These are phyloP conservation scores for Diabrotica virgifera DNA, from an alignment of 1,140 invertebrate species.

Conservation along the genomic window DNA sequence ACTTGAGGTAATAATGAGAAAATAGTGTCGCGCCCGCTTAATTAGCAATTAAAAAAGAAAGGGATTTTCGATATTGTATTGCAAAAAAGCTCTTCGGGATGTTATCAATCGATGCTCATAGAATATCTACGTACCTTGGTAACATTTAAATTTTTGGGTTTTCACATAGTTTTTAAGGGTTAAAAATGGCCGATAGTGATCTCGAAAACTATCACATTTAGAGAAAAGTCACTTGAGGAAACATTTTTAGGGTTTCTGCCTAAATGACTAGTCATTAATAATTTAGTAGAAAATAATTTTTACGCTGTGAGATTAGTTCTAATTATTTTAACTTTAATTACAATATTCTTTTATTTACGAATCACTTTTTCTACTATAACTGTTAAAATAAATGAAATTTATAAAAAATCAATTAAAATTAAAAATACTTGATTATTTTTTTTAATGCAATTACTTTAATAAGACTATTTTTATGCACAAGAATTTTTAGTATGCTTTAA, in stretches of 20 bases:
- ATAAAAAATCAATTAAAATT: slow-evolving; percentile 5
- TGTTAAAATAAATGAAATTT: slow-evolving; percentile 1
- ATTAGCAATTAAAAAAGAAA: too few relatives aligned
- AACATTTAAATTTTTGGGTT: too few relatives aligned
- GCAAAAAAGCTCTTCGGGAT: too few relatives aligned
- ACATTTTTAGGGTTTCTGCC: slow-evolving; percentile 55
- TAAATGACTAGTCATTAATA: slow-evolving; percentile 54
- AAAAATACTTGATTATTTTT: slow-evolving; percentile 23
- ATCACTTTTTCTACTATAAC: slow-evolving; percentile 26
- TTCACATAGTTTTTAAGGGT: too few relatives aligned
- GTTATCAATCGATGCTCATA: too few relatives aligned
- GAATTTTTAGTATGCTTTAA: slow-evolving; percentile 48
- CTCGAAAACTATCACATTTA: too few relatives aligned
- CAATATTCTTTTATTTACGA: slow-evolving; percentile 51
- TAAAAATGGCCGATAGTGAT: too few relatives aligned
- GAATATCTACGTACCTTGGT: too few relatives aligned
- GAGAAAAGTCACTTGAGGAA: too few relatives aligned
- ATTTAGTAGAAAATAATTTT: slow-evolving; percentile 47
- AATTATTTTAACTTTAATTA: slow-evolving; percentile 51
- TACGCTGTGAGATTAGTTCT: slow-evolving; percentile 46
- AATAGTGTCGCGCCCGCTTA: too few relatives aligned
- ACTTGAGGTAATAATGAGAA: too few relatives aligned
- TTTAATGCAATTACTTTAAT: slow-evolving; percentile 45
- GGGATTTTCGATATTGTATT: too few relatives aligned
- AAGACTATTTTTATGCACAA: slow-evolving; percentile 42